Percentiles rank a stretch among this genome's conserved stretches.
Evolutionary conservation across 1,140 invertebrate genomes (phyloP).

Genomic region (Akabosia matsudoensis): DNA sequence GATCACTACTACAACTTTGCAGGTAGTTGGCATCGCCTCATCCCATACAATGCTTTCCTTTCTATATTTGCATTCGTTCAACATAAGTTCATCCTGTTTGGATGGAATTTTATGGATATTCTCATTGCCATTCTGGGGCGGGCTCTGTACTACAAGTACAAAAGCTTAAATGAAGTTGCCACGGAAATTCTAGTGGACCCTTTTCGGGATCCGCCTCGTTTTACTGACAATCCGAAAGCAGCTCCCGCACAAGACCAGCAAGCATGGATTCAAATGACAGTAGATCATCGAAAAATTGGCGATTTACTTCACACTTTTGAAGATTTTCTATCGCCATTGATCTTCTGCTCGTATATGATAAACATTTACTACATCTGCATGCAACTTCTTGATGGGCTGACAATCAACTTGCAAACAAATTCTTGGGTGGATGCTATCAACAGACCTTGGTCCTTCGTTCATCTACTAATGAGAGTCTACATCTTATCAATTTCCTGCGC

Average conservation of each 20-base stretch:
- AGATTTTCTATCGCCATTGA: conserved; percentile 20
- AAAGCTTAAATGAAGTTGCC: not conserved
- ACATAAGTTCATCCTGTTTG: conserved; percentile 32
- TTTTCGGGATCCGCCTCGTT: not conserved
- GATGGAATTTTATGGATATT: conserved; percentile 40
- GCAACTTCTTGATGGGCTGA: conserved; percentile 2
- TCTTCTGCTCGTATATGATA: conserved; percentile 28
- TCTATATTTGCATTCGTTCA: conserved; percentile 28
- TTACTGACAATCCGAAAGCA: not conserved
- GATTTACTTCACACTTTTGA: conserved; percentile 17
- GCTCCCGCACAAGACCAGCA: not conserved
- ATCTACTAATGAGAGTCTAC: not conserved
- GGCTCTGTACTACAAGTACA: conserved; percentile 37
- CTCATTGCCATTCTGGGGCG: conserved; percentile 28
- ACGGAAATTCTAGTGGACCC: not conserved
- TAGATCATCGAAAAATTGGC: conserved; percentile 23
- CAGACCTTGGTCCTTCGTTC: not conserved
- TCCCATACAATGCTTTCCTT: not conserved
- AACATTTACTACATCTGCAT: conserved; percentile 35
- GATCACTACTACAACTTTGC: not conserved
- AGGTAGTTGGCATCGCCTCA: not conserved
- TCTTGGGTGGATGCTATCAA: not conserved
- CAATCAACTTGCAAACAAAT: not conserved
- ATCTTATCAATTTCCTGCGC: not conserved
- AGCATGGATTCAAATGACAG: conserved; percentile 25